Evolutionary conservation across 92 coral and sea anemone species (phyloP), one percentile per base, ranked within the genome.

Genomic region (Metridium senile): DNA sequence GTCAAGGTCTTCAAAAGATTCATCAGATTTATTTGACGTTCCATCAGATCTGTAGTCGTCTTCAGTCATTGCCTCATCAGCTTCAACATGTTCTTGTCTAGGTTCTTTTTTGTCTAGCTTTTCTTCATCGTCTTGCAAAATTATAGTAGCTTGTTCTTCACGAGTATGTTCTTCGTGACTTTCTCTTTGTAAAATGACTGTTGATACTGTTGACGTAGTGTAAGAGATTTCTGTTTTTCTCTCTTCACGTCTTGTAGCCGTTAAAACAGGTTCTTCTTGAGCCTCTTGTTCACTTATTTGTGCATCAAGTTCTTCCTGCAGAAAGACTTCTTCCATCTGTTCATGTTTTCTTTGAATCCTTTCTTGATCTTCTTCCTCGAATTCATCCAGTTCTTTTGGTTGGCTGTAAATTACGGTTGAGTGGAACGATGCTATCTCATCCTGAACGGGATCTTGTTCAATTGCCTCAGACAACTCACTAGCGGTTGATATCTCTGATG

Each of bases 61-160:
- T 52, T 88, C 93, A 57, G 93, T 78, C 29, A 84, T 53, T 9
- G 93, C 93, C 47, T 88, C 93, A 59, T 83, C 92, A 2, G 76
- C 80, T 45, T 88, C 91, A 39, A 89, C 71, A 66, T 92, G 91
- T 51, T 92, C 91, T 20, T 29, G n/a, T 1, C 23, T 26, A 17
- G 74, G 59, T 33, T 71, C 54, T 64, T 64, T 65, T n/a, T 87
- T 88, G 23, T 59, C 81, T 6, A 79, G 80, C 32, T 81, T 78
- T 45, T 71, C 74, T 57, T 88, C 93, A 79, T 88, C 93, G 45
- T 79, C 86, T 49, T 29, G 65, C 78, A 88, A 43, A 33, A 66
- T 76, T 20, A 58, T 71, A 19, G 87, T 72, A 1, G 86, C 79
- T 25, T 62, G 39, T 52, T 80, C 86, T 45, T 87, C 88, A 34